A percentile compares a stretch with the other conserved stretches of the same genome.
These are phyloP conservation scores for Liodrosophila aerea DNA, from an alignment of 2,888 invertebrate genomes.

Conservation along the genomic window DNA sequence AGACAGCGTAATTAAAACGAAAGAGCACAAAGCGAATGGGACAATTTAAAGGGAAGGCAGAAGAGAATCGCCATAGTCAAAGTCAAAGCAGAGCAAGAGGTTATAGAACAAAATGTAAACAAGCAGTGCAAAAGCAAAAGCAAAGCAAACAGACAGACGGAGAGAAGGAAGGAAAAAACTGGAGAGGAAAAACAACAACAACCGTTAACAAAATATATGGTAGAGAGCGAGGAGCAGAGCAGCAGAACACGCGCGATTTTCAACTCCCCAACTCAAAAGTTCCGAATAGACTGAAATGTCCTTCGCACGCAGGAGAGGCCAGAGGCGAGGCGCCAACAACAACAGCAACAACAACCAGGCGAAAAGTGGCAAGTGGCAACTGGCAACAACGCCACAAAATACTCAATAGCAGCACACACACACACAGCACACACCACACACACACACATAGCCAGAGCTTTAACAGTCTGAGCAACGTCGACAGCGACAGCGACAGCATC, in stretches of 20 bases:
- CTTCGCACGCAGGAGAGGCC: constrained; percentile 60
- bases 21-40: too few relatives aligned
- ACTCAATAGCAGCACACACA: constrained; percentile 33
- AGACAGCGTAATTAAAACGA: constrained; percentile 27
- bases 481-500: constrained; percentile 45
- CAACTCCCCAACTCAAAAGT: constrained; percentile 79
- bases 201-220: constrained; percentile 47
- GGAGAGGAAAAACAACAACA: neutral
- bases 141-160: neutral
- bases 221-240: constrained; percentile 5
- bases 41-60: neutral
- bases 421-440: constrained; percentile 13
- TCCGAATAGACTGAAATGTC: constrained; percentile 76
- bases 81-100: neutral
- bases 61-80: too few relatives aligned
- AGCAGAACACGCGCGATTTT: constrained; percentile 58
- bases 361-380: constrained; percentile 38
- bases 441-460: constrained; percentile 8
- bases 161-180: neutral
- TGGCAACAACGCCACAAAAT: constrained; percentile 46
- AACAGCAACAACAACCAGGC: constrained; percentile 32
- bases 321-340: constrained; percentile 19
- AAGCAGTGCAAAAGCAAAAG: neutral
- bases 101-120: constrained; percentile 4
- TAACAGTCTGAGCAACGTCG: constrained; percentile 6